Conservation (phyloP, 2,888 invertebrate species). For the Eurois occulta region DNA sequence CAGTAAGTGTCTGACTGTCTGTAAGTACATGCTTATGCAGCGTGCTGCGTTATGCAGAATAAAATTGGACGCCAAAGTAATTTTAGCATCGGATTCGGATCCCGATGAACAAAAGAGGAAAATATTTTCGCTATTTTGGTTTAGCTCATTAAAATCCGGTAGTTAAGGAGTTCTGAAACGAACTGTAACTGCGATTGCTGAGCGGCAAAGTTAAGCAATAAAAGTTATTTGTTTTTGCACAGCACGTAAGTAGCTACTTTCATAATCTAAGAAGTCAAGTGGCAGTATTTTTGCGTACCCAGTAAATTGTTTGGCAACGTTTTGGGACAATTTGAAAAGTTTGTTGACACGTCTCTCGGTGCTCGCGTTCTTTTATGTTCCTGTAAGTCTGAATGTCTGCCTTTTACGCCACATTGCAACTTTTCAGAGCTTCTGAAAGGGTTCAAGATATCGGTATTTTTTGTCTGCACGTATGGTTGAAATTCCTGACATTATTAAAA, state of each 20-base stretch:
- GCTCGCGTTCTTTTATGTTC: conserved; percentile 42
- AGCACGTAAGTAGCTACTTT: conserved; percentile 58
- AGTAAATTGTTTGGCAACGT: conserved; percentile 54
- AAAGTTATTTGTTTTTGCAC: conserved; percentile 65
- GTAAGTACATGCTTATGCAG: conserved; percentile 15
- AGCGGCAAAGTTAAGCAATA: conserved; percentile 60
- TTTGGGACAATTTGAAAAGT: conserved; percentile 60
- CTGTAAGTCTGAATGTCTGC: conserved; percentile 37
- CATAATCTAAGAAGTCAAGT: conserved; percentile 60
- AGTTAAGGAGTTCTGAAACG: conserved; percentile 56
- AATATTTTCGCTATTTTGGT: conserved; percentile 38
- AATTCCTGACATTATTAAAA: neutral
- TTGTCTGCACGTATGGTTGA: neutral
- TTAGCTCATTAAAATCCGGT: conserved; percentile 49
- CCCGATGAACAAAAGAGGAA: conserved; percentile 24
- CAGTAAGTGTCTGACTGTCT: conserved; percentile 24
- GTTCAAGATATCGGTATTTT: conserved; percentile 1
- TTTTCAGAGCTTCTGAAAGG: conserved; percentile 6
- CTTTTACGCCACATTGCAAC: conserved; percentile 28
- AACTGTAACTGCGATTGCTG: conserved; percentile 53
- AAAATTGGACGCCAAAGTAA: conserved; percentile 41
- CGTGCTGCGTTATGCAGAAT: conserved; percentile 29
- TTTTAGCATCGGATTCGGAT: conserved; percentile 38
- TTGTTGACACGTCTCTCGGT: conserved; percentile 44
- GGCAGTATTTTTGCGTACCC: conserved; percentile 54